Evolutionary conservation across 2,888 invertebrate species (phyloP), one percentile per base, ranked within the genome.

Genomic region (Heliconius ethilla): DNA sequence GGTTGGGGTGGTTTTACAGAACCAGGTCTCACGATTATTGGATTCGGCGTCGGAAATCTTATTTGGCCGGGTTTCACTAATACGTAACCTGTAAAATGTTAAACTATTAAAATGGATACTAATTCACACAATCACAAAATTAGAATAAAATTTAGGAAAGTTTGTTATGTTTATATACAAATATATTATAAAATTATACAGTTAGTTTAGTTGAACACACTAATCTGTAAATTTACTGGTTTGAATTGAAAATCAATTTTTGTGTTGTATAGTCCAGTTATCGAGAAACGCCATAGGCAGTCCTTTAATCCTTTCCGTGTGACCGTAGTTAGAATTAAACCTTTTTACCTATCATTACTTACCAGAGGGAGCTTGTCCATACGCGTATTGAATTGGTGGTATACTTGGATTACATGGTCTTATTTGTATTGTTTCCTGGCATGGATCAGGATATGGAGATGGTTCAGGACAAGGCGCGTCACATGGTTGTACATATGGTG

Each of bases 291-390:
- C 6, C 6, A 18, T 45, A 45, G 45, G 45, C 45, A 45, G 15
- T 15, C 5, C 45, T 5, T 45, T 45, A 45, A 18, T 6, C 45
- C 15, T 18, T 18, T 51, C 15, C 1, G 6, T 51, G 5, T 18
- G 15, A 18, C 15, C 5, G 45, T 15, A 45, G 5, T 15, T 45
- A 5, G 15, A 45, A 45, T 45, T 45, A 45, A 45, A 45, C 33
- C 33, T 33, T 33, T 33, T 33, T 33, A 33, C 33, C 33, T 33
- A 33, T 33, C 33, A 33, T 33, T 33, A 69, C 80, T 84, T 82
- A 91, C 92, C 92, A 73, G 83, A 37, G 0, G 91, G 91, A 0
- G 90, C 90, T 70, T 89, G 90, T 3, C 91, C 91, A 22, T 89
- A 87, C 0, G 85, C 37, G 62, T 86, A 90, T 79, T 86, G 88